Conservation (phyloP, 2,888 invertebrate genomes). For the Cyclophora albipunctata region DNA sequence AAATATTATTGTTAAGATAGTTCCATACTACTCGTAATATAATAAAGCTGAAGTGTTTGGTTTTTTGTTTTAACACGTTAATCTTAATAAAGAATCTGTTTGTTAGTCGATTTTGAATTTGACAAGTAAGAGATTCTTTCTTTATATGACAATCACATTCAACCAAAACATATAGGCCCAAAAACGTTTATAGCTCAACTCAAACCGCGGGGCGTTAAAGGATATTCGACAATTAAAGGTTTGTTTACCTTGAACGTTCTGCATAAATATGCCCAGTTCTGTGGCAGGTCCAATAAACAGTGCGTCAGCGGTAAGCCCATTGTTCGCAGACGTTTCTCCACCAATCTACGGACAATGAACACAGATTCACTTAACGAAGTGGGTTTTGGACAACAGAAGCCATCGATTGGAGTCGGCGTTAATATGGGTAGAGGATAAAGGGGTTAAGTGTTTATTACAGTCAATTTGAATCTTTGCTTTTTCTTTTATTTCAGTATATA, state of each 20-base stretch:
- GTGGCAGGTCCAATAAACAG: conserved; percentile 53
- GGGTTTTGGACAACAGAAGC: too few relatives aligned
- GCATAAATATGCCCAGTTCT: conserved; percentile 55
- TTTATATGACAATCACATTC: neutral
- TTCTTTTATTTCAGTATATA: too few relatives aligned
- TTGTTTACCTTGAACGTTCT: conserved; percentile 54
- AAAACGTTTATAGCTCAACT: too few relatives aligned
- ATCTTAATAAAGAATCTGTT: neutral
- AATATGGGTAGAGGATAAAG: too few relatives aligned
- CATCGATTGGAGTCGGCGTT: too few relatives aligned
- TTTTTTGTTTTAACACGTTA: neutral
- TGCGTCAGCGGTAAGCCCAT: conserved; percentile 56
- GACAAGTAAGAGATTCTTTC: neutral
- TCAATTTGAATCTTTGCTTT: too few relatives aligned
- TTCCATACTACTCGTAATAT: neutral
- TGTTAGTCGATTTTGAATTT: neutral
- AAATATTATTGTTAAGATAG: neutral
- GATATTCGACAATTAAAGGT: too few relatives aligned
- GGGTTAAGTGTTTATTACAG: too few relatives aligned
- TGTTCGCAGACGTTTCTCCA: conserved; percentile 51
- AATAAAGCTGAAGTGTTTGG: too few relatives aligned
- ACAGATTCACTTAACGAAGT: too few relatives aligned
- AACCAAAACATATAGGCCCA: too few relatives aligned
- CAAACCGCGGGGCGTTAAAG: too few relatives aligned
- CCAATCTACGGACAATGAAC: conserved; percentile 39